Evolutionary conservation across 2,113 vertebrate genomes (phyloP).

Genomic region (Xiphias gladius): DNA sequence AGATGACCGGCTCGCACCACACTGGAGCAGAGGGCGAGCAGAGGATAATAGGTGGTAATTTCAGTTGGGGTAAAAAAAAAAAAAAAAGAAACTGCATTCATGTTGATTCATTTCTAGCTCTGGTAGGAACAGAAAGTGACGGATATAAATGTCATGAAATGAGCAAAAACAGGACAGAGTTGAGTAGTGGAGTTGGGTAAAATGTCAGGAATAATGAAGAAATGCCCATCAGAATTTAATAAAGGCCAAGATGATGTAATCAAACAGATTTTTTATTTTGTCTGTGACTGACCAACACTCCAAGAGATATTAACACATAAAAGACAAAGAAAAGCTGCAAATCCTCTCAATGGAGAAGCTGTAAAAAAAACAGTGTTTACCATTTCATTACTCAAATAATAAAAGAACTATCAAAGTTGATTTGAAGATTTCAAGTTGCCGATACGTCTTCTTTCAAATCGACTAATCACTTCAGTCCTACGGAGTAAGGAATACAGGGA

Average conservation of each 20-base stretch:
- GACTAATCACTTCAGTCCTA: neutral
- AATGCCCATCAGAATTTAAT: neutral
- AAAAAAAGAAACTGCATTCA: neutral
- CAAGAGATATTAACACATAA: neutral
- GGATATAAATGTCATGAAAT: neutral
- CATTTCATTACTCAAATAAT: neutral
- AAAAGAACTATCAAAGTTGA: neutral
- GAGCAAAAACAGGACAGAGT: neutral
- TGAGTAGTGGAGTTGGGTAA: neutral
- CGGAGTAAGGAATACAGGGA: neutral
- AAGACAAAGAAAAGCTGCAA: neutral
- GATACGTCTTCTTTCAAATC: neutral
- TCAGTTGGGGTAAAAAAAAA: neutral
- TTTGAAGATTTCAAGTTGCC: neutral
- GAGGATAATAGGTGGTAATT: too few relatives aligned
- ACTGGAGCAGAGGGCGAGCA: conserved; percentile 73
- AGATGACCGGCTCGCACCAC: conserved; percentile 79
- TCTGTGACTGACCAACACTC: neutral
- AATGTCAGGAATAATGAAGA: neutral
- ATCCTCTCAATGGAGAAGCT: neutral
- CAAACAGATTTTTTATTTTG: too few relatives aligned
- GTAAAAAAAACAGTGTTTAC: neutral
- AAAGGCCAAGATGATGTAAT: too few relatives aligned
- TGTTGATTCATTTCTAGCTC: neutral
- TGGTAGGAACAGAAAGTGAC: neutral